phyloP scores from a whole-genome alignment of 1,140 invertebrate species.

The Monochamus saltuarius region DNA sequence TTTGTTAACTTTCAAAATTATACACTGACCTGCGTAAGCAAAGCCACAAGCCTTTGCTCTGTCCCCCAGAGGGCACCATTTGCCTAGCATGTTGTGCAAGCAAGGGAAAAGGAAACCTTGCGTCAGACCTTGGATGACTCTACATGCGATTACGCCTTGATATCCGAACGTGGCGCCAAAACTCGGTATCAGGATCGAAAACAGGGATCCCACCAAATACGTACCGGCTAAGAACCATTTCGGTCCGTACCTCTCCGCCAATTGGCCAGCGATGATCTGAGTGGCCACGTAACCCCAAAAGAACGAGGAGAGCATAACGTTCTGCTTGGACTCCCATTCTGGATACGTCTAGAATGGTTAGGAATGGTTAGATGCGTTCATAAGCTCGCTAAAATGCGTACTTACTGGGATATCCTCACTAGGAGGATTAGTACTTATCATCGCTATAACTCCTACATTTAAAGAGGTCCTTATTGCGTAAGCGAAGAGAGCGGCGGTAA shows the following conservation, averaged over 20 bases:
- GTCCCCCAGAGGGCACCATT: constrained; percentile 69
- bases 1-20: not conserved
- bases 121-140: constrained; percentile 73
- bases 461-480: too few relatives aligned
- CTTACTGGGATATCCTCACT: too few relatives aligned
- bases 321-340: constrained; percentile 37
- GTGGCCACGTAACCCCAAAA: constrained; percentile 63
- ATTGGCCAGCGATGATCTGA: constrained; percentile 66
- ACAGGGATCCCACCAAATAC: constrained; percentile 55
- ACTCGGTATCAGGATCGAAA: constrained; percentile 50
- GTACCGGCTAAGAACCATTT: constrained; percentile 63
- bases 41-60: constrained; percentile 59
- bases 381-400: too few relatives aligned
- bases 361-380: too few relatives aligned
- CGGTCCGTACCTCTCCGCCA: constrained; percentile 64
- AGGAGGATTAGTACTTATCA: too few relatives aligned
- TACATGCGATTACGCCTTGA: constrained; percentile 60
- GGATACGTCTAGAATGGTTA: too few relatives aligned
- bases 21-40: constrained; percentile 58
- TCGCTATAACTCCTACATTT: too few relatives aligned
- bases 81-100: constrained; percentile 74
- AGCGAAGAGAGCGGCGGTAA: too few relatives aligned
- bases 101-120: constrained; percentile 79
- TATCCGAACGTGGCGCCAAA: constrained; percentile 55
- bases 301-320: constrained; percentile 63